These are phyloP conservation scores for Chromoteleia sp. DNA, from an alignment of 2,888 invertebrate genomes.

Conservation along the genomic window DNA sequence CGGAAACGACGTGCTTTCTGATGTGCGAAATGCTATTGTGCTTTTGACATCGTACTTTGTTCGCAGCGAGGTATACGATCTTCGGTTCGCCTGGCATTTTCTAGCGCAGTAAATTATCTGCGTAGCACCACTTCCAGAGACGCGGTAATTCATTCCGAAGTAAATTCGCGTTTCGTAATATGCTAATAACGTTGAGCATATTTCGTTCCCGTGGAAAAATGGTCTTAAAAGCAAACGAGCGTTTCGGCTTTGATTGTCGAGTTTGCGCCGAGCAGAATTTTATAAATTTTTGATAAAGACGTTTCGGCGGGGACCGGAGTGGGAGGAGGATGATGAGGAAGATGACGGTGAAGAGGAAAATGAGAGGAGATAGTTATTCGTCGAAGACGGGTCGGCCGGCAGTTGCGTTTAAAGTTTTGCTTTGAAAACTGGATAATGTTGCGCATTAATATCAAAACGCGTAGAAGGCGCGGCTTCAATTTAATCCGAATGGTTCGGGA, in stretches of 20 bases:
- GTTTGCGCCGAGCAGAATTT: neutral
- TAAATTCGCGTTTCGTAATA: slow-evolving; percentile 50
- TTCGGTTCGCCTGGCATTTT: slow-evolving; percentile 44
- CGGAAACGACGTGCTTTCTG: slow-evolving; percentile 56
- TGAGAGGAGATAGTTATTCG: neutral
- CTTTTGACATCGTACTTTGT: slow-evolving; percentile 63
- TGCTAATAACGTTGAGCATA: slow-evolving; percentile 46
- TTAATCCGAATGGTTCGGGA: slow-evolving; percentile 24
- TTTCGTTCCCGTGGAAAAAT: slow-evolving; percentile 31
- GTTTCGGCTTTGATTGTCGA: slow-evolving; percentile 8
- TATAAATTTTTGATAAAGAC: slow-evolving; percentile 25
- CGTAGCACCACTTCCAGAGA: slow-evolving; percentile 40
- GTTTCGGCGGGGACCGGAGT: neutral
- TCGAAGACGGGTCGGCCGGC: slow-evolving; percentile 2
- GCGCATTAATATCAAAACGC: slow-evolving; percentile 43
- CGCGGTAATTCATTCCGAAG: slow-evolving; percentile 50
- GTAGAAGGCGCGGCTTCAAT: slow-evolving; percentile 16
- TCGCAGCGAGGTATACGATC: slow-evolving; percentile 39
- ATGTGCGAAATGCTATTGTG: slow-evolving; percentile 67
- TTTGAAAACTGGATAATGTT: slow-evolving; percentile 25
- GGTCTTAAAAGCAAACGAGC: neutral
- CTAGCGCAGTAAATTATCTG: slow-evolving; percentile 61
- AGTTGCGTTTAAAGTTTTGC: slow-evolving; percentile 2
- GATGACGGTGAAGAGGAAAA: too few relatives aligned
- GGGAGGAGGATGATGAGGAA: too few relatives aligned